phyloP scores from a whole-genome alignment of 1,140 invertebrate genomes.

The Antheraea pernyi region DNA sequence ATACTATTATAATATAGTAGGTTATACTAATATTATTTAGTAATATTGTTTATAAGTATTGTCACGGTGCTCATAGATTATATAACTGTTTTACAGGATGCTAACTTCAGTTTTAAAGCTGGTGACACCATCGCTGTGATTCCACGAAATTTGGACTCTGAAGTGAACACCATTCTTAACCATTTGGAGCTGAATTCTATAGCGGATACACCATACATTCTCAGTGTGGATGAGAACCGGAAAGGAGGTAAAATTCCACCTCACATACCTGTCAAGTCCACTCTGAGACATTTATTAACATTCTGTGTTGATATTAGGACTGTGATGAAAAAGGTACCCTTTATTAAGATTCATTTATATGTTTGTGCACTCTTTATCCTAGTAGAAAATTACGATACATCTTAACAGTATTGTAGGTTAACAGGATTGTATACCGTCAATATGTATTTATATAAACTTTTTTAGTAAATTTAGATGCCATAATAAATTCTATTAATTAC shows the following conservation, averaged over 20 bases:
- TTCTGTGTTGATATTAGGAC: slow-evolving; percentile 68
- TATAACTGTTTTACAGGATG: slow-evolving; percentile 39
- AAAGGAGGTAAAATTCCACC: slow-evolving; percentile 54
- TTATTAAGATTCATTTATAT: not conserved
- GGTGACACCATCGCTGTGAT: slow-evolving; percentile 61
- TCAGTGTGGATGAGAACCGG: slow-evolving; percentile 28
- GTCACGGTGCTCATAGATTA: not conserved
- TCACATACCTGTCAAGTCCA: slow-evolving; percentile 65
- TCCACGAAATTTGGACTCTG: slow-evolving; percentile 42
- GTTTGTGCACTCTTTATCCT: not conserved
- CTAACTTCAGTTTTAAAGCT: slow-evolving; percentile 50
- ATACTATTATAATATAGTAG: no score
- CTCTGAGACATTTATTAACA: slow-evolving; percentile 60
- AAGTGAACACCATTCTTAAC: slow-evolving; percentile 43
- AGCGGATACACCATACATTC: slow-evolving; percentile 35
- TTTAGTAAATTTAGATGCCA: no score
- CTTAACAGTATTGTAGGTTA: no score
- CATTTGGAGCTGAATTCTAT: slow-evolving; percentile 37
- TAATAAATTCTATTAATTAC: no score
- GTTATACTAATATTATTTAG: no score
- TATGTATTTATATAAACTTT: no score
- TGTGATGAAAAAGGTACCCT: slow-evolving; percentile 70
- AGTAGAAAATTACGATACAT: not conserved
- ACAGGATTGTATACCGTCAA: no score
- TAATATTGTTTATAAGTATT: not conserved